These are phyloP conservation scores for Aphrophora alni DNA, from an alignment of 2,888 invertebrate genomes.

Conservation along the genomic window DNA sequence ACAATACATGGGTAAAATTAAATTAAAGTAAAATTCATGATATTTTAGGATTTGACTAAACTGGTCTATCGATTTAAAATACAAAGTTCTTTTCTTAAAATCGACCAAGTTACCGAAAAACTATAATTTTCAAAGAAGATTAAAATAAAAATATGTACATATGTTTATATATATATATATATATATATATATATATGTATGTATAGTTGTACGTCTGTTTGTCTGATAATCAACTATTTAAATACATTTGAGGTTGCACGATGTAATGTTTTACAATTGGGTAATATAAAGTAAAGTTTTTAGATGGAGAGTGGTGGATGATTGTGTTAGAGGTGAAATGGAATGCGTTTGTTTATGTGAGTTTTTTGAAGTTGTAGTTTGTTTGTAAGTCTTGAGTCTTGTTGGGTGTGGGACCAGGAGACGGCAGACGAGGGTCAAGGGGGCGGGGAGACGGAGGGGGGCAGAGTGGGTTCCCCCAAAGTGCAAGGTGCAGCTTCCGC, in stretches of 20 bases:
- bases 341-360: constrained; percentile 12
- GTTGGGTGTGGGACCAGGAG: constrained; percentile 58
- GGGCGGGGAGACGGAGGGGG: constrained; percentile 59
- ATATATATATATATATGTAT: background rate
- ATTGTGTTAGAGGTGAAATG: background rate
- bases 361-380: constrained; percentile 38
- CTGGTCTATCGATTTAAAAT: no score
- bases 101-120: no score
- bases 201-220: background rate
- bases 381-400: constrained; percentile 40
- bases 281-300: background rate
- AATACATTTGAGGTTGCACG: background rate
- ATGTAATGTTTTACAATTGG: background rate
- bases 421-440: constrained; percentile 86
- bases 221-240: background rate
- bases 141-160: background rate
- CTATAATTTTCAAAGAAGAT: no score
- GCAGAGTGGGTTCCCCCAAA: constrained; percentile 49
- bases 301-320: background rate
- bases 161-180: background rate
- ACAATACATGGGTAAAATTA: no score
- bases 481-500: constrained; percentile 56
- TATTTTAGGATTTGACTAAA: no score
- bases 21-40: no score
- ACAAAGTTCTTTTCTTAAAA: no score